A percentile compares a stretch with the other conserved stretches of the same genome.
Conservation (phyloP, 2,113 vertebrate genomes). For the Thunnus maccoyii region DNA sequence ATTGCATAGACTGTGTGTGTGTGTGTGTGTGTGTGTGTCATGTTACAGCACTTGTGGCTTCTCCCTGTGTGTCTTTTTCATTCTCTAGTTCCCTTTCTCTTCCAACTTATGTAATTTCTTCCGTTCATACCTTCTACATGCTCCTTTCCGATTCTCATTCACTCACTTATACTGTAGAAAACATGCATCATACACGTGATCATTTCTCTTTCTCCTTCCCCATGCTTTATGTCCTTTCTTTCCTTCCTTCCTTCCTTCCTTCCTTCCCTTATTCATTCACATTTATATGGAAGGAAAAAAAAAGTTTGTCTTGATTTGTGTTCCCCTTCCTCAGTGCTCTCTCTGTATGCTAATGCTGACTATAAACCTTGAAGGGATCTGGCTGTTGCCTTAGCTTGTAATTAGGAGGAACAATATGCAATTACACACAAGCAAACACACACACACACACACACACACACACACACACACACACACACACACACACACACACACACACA, state of each 20-base stretch:
- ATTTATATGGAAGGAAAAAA: background rate
- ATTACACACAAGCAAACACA: conserved; percentile 38
- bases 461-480: conserved; percentile 10
- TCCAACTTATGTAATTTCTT: background rate
- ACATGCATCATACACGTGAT: background rate
- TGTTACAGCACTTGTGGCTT: conserved; percentile 33
- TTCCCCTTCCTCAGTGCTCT: conserved; percentile 3
- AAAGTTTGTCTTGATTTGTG: background rate
- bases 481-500: conserved; percentile 24
- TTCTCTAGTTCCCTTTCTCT: background rate
- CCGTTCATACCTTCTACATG: background rate
- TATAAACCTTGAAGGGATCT: conserved; percentile 57
- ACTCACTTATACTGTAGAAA: background rate
- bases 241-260: background rate
- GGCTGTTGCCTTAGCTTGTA: conserved; percentile 43
- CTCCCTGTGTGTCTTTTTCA: background rate
- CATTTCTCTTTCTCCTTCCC: background rate
- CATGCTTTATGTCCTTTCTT: too few relatives aligned
- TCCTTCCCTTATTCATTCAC: background rate
- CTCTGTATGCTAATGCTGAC: conserved; percentile 69
- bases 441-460: conserved; percentile 8
- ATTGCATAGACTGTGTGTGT: conserved; percentile 38
- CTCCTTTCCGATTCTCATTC: background rate
- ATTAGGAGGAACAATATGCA: conserved; percentile 51
- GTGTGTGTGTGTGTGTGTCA: conserved; percentile 32